These are phyloP conservation scores for Calidris pugnax DNA, from an alignment of 2,113 vertebrate species.

Conservation along the genomic window DNA sequence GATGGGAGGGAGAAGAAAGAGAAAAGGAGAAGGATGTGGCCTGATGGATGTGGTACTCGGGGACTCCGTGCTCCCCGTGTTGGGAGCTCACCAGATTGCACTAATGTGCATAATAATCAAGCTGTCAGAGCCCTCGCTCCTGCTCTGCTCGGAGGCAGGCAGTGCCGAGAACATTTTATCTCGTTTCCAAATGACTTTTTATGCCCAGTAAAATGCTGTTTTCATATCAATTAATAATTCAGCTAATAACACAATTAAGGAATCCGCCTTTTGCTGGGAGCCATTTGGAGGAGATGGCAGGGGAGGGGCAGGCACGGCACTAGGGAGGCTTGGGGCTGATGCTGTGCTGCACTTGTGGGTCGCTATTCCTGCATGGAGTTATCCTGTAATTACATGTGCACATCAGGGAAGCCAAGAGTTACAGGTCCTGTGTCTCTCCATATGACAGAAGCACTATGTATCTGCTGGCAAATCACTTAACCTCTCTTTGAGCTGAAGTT, in stretches of 20 bases:
- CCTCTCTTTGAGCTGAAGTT: neutral
- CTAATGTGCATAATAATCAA: constrained; percentile 68
- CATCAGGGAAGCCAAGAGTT: neutral
- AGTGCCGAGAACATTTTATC: constrained; percentile 61
- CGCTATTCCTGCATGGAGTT: neutral
- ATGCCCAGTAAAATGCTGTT: constrained; percentile 74
- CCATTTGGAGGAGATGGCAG: constrained; percentile 43
- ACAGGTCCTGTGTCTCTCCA: neutral
- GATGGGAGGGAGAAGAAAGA: neutral
- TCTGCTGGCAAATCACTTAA: neutral
- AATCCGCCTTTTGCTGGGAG: constrained; percentile 61
- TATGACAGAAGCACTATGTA: neutral
- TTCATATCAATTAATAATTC: constrained; percentile 81
- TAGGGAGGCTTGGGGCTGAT: neutral
- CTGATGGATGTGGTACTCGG: constrained; percentile 26
- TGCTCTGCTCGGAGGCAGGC: constrained; percentile 46
- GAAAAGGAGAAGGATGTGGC: neutral
- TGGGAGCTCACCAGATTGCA: constrained; percentile 48
- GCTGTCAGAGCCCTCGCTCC: constrained; percentile 56
- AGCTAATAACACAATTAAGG: constrained; percentile 74
- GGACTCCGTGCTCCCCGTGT: neutral
- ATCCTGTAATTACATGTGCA: neutral
- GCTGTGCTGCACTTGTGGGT: neutral
- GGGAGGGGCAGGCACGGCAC: constrained; percentile 4
- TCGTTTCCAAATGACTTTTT: constrained; percentile 76